These are phyloP conservation scores for Luehdorfia chinensis DNA, from an alignment of 1,140 invertebrate genomes.

Conservation along the genomic window DNA sequence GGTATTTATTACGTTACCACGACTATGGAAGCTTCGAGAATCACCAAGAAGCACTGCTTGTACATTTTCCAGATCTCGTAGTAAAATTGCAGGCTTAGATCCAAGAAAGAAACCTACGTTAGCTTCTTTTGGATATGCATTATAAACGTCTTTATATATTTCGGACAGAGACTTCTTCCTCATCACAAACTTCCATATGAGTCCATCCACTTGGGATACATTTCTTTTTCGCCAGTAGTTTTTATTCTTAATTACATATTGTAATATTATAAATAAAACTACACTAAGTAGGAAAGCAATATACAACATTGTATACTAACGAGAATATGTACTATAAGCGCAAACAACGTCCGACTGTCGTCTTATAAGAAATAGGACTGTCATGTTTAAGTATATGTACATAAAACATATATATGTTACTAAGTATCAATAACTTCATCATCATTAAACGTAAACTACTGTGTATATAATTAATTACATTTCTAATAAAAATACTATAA, in stretches of 20 bases:
- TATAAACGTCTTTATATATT: conserved; percentile 34
- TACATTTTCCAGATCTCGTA: conserved; percentile 71
- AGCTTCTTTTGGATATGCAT: conserved; percentile 22
- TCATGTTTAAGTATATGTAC: no score
- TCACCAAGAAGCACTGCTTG: conserved; percentile 74
- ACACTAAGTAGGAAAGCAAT: conserved; percentile 16
- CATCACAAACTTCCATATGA: conserved; percentile 28
- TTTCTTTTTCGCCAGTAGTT: conserved; percentile 42
- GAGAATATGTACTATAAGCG: no score
- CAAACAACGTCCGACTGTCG: no score
- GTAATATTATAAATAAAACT: conserved; percentile 16
- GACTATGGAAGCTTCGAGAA: conserved; percentile 64
- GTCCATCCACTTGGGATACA: conserved; percentile 26
- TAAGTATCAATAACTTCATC: no score
- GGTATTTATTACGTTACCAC: conserved; percentile 40
- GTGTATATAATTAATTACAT: no score
- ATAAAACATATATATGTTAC: no score
- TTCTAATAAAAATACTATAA: no score
- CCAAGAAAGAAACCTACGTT: conserved; percentile 31
- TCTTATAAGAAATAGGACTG: no score
- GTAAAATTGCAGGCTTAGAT: conserved; percentile 26
- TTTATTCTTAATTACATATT: conserved; percentile 18
- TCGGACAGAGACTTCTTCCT: conserved; percentile 30
- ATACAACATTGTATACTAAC: conserved; percentile 8
- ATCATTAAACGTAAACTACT: no score